Conservation (phyloP, 1,140 invertebrate species). For the Andricus grossulariae region DNA sequence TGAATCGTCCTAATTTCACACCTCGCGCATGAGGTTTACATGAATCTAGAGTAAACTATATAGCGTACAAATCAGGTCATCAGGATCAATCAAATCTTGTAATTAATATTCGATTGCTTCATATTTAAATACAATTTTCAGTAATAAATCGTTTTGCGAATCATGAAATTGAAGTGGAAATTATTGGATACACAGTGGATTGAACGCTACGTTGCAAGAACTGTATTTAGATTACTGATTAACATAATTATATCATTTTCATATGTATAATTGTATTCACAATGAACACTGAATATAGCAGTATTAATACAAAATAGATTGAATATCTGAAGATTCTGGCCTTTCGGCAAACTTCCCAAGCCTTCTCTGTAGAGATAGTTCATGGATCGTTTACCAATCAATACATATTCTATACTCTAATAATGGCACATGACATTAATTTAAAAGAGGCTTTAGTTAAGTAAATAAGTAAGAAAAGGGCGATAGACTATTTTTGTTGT, state of each 20-base stretch:
- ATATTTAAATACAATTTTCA: constrained; percentile 43
- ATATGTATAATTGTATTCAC: too few relatives aligned
- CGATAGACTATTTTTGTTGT: not conserved
- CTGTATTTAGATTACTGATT: constrained; percentile 36
- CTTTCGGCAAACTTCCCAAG: too few relatives aligned
- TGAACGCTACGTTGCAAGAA: constrained; percentile 31
- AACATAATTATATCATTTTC: not conserved
- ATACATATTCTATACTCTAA: not conserved
- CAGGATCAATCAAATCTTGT: constrained; percentile 11
- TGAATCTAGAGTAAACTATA: not conserved
- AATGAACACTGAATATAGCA: too few relatives aligned
- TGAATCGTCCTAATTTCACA: constrained; percentile 26
- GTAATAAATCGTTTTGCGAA: constrained; percentile 33
- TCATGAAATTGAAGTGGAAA: constrained; percentile 46
- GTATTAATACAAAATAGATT: too few relatives aligned
- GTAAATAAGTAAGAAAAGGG: not conserved
- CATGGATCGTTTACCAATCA: not conserved
- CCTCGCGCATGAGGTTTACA: not conserved
- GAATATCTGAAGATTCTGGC: too few relatives aligned
- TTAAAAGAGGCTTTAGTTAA: not conserved
- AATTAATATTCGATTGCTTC: constrained; percentile 41
- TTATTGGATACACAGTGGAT: constrained; percentile 30
- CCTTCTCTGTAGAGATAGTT: not conserved
- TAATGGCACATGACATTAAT: not conserved
- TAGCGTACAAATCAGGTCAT: constrained; percentile 12